A percentile compares a stretch with the other conserved stretches of the same genome.
These are phyloP conservation scores for Magallana gigas DNA, from an alignment of 1,140 invertebrate genomes.

Conservation along the genomic window DNA sequence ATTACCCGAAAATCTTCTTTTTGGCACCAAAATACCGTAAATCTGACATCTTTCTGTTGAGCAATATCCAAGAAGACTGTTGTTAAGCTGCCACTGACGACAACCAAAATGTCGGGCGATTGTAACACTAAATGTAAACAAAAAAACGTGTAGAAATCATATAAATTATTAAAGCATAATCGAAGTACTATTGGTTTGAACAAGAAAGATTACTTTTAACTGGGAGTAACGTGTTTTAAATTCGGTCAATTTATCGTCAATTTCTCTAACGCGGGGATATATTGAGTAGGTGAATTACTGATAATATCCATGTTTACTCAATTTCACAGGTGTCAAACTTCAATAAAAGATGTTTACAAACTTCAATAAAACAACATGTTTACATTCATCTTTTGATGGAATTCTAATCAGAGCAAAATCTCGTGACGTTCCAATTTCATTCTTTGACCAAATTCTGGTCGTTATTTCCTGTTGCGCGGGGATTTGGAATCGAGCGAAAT, in stretches of 20 bases:
- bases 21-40: background rate
- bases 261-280: too few species aligned
- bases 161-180: too few species aligned
- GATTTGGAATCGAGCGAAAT: background rate
- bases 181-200: too few species aligned
- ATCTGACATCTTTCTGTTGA: background rate
- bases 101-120: background rate
- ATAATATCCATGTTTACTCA: too few species aligned
- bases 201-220: too few species aligned
- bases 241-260: too few species aligned
- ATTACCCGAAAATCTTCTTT: background rate
- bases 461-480: constrained; percentile 22
- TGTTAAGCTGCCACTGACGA: background rate
- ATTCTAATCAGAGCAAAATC: constrained; percentile 16
- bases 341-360: background rate
- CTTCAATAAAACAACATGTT: background rate
- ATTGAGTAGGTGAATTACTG: too few species aligned
- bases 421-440: constrained; percentile 27
- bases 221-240: too few species aligned
- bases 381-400: constrained; percentile 13
- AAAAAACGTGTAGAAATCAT: background rate
- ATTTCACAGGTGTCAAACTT: background rate
- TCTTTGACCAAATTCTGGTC: background rate
- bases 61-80: background rate
- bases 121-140: background rate